A percentile compares a stretch with the other conserved stretches of the same genome.
phyloP scores from a whole-genome alignment of 2,888 invertebrate species.

The Odontomyia ornata region DNA sequence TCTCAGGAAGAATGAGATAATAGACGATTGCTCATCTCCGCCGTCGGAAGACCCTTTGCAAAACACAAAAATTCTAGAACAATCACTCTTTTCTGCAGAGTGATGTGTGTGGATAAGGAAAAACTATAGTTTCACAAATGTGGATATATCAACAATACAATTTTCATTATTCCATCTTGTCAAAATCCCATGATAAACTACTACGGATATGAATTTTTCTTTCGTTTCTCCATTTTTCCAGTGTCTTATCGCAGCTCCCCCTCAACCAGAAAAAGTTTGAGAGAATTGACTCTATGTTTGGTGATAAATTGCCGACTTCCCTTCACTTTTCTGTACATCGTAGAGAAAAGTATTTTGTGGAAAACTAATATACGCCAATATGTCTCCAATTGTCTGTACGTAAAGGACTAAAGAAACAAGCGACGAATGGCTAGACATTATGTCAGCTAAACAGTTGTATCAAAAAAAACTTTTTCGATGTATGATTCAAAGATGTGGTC shows the following conservation, averaged over 20 bases:
- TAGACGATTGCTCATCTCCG: too few relatives aligned
- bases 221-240: not conserved
- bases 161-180: not conserved
- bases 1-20: too few relatives aligned
- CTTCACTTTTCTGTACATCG: not conserved
- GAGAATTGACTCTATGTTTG: not conserved
- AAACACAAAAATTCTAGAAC: too few relatives aligned
- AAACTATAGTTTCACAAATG: too few relatives aligned
- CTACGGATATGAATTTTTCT: not conserved
- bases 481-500: too few relatives aligned
- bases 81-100: too few relatives aligned
- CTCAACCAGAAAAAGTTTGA: not conserved
- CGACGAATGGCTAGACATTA: constrained; percentile 1
- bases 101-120: too few relatives aligned
- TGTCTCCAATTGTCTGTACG: constrained; percentile 16
- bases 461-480: not conserved
- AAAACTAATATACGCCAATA: constrained; percentile 26
- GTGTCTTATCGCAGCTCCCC: not conserved
- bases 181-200: constrained; percentile 10
- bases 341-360: not conserved
- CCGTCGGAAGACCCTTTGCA: too few relatives aligned
- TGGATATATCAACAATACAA: not conserved
- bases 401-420: not conserved
- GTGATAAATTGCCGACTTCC: not conserved
- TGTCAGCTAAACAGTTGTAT: not conserved